Evolutionary conservation across 1,140 invertebrate genomes (phyloP), one percentile per base, ranked within the genome.

Genomic region (Zaprionus inermis): DNA sequence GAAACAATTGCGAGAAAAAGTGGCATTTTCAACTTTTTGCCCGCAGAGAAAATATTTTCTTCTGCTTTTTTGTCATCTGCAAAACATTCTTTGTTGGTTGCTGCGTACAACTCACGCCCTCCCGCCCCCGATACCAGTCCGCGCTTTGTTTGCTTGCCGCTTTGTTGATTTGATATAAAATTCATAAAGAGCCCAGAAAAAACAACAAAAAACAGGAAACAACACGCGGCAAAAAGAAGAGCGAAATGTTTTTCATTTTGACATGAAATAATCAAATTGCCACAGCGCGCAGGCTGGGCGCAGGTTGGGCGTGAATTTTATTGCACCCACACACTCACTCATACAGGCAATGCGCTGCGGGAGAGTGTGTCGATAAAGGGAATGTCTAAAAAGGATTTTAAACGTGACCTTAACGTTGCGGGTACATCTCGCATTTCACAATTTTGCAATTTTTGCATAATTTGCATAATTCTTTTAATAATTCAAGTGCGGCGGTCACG

Each of bases 231-330:
- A 24, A 30, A 52, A 52, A 49, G 41, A 46, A 16, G 12, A 56
- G 20, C 56, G 66, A 70, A 69, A 73, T 72, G 65, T 71, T 69
- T 86, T 70, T 41, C 73, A 78, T 85, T 86, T 82, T 82, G 76
- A 86, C 79, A 74, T 79, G 67, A 79, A 86, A 86, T 86, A 88
- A 86, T 88, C 82, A 88, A 86, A 86, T 83, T 83, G 82, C 79
- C 69, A 77, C 75, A 76, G 76, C 59, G 22, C 74, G 61, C 66
- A 69, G 41, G 65, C 65, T n/a, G n/a, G n/a, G n/a, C n/a, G n/a
- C n/a, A n/a, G 46, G 81, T 59, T 44, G 24, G 51, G 54, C 69
- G 52, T 30, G 44, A 64, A 81, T 78, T 81, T 71, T 67, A 72
- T 68, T 46, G 57, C 22, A 51, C 22, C 36, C 57, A 36, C 10